phyloP scores from a whole-genome alignment of 2,888 invertebrate species.

The Harpagoxenus sublaevis region DNA sequence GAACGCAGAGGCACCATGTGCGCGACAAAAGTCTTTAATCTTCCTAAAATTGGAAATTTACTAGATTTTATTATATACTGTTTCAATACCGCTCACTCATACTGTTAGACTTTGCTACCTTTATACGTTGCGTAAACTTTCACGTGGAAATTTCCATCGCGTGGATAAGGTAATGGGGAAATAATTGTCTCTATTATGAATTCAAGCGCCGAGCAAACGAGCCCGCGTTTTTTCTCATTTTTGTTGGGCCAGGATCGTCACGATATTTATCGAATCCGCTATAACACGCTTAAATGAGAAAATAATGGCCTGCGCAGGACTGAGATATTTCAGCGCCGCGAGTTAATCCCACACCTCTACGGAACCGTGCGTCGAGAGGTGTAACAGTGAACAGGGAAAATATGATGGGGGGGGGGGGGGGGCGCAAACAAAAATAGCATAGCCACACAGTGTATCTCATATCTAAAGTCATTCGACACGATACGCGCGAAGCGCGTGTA shows the following conservation, averaged over 20 bases:
- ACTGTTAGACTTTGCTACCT: not conserved
- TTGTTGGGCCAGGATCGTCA: conserved; percentile 60
- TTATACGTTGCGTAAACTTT: not conserved
- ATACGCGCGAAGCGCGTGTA: not conserved
- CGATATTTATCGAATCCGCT: conserved; percentile 78
- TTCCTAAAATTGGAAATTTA: not conserved
- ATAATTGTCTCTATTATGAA: conserved; percentile 79
- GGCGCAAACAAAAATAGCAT: not conserved
- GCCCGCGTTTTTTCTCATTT: conserved; percentile 20
- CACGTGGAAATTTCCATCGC: not conserved
- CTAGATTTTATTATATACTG: not conserved
- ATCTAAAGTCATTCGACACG: conserved; percentile 25
- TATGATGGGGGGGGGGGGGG: conserved; percentile 14
- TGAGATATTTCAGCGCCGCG: conserved; percentile 38
- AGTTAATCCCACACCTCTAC: not conserved
- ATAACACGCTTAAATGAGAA: conserved; percentile 82
- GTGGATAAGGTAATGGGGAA: conserved; percentile 73
- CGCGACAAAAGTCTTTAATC: not conserved
- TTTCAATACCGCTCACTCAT: not conserved
- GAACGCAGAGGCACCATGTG: not conserved
- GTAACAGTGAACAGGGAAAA: conserved; percentile 8
- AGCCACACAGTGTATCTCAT: conserved; percentile 10
- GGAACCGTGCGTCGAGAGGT: conserved; percentile 5
- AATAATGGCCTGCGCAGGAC: conserved; percentile 76
- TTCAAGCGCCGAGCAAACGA: conserved; percentile 64